Percentiles rank a stretch among this genome's conserved stretches.
Evolutionary conservation across 2,113 vertebrate genomes (phyloP).

Genomic region (Stercorarius parasiticus): DNA sequence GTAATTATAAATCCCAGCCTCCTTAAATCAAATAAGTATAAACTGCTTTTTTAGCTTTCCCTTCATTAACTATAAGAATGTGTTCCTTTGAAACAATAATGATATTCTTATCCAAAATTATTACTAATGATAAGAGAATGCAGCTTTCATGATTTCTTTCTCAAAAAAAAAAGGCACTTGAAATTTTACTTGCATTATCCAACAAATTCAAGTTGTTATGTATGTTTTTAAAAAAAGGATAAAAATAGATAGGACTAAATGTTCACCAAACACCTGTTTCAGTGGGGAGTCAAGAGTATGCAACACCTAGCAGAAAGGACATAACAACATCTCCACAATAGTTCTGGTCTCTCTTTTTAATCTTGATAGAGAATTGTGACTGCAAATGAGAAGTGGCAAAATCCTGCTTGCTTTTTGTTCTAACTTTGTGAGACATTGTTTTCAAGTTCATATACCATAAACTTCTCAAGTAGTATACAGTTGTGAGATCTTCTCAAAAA

Average conservation of each 20-base stretch:
- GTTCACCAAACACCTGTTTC: not conserved
- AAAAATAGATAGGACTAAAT: not conserved
- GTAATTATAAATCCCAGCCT: not conserved
- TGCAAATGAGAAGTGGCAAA: not conserved
- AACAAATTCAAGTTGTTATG: not conserved
- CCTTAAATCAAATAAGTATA: not conserved
- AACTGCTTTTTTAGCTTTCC: not conserved
- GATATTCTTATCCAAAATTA: not conserved
- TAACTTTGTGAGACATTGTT: not conserved
- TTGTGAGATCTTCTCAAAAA: not conserved
- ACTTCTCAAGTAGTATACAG: not conserved
- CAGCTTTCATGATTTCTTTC: not conserved
- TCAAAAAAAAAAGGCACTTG: not conserved
- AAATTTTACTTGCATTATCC: not conserved
- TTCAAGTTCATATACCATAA: not conserved
- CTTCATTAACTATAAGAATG: not conserved
- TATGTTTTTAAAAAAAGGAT: not conserved
- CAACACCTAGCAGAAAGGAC: not conserved
- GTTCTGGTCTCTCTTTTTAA: not conserved
- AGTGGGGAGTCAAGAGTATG: not conserved
- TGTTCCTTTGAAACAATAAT: not conserved
- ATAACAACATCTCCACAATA: not conserved
- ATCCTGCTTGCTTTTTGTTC: not conserved
- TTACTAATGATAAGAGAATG: slow-evolving; percentile 17
- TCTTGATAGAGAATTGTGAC: not conserved